Conservation (phyloP, 2,888 invertebrate species). For the Meiosimyza decipiens region DNA sequence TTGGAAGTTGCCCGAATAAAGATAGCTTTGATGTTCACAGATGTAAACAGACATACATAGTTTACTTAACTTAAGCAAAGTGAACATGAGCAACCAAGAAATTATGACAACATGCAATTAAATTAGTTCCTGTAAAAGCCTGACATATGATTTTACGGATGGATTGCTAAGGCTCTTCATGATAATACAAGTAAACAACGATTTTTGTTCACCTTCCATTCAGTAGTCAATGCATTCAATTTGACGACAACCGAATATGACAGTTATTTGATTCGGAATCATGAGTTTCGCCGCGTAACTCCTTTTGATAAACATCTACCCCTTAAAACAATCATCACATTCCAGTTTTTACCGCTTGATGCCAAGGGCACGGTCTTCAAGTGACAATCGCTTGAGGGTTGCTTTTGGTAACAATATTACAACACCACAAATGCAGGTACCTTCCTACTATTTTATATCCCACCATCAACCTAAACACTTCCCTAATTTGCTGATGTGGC, state of each 20-base stretch:
- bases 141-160: not conserved
- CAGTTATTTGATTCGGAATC: slow-evolving; percentile 66
- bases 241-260: slow-evolving; percentile 63
- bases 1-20: no score
- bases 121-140: not conserved
- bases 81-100: no score
- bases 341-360: slow-evolving; percentile 30
- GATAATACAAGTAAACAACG: slow-evolving; percentile 2
- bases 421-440: slow-evolving; percentile 31
- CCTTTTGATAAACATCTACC: slow-evolving; percentile 64
- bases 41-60: no score
- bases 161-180: no score
- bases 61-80: no score
- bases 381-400: slow-evolving; percentile 32
- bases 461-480: slow-evolving; percentile 55
- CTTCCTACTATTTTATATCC: slow-evolving; percentile 16
- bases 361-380: slow-evolving; percentile 15
- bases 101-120: no score
- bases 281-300: slow-evolving; percentile 62
- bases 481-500: slow-evolving; percentile 52
- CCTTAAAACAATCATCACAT: slow-evolving; percentile 36
- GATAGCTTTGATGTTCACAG: no score
- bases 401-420: slow-evolving; percentile 32
- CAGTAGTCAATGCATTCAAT: slow-evolving; percentile 39
- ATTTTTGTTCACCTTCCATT: slow-evolving; percentile 29